phyloP scores from a whole-genome alignment of 2,113 vertebrate species.

The Malurus cyaneus region DNA sequence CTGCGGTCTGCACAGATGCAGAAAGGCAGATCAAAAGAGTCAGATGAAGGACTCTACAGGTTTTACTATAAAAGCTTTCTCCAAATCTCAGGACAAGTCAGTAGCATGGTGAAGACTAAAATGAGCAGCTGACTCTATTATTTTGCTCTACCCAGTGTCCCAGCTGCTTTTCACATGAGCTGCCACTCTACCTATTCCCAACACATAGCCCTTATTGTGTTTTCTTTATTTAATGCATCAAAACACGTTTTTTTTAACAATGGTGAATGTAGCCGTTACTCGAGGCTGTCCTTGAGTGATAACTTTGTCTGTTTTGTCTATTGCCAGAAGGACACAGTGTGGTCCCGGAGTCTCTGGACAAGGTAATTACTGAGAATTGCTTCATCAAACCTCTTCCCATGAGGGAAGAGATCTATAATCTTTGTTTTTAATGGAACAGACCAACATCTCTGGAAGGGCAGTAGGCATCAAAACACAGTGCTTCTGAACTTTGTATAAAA shows the following conservation, averaged over 20 bases:
- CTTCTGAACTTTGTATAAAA: constrained; percentile 1
- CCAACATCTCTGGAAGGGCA: background rate
- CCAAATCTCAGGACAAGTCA: background rate
- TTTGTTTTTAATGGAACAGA: constrained; percentile 49
- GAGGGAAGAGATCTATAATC: background rate
- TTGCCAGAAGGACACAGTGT: background rate
- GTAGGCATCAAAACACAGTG: constrained; percentile 5
- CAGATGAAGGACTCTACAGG: background rate
- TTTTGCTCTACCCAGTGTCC: background rate
- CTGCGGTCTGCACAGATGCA: background rate
- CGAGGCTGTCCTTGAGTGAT: constrained; percentile 31
- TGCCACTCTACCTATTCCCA: background rate
- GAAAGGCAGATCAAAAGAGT: background rate
- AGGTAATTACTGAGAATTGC: constrained; percentile 17
- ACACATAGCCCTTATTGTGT: background rate
- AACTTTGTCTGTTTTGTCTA: constrained; percentile 43
- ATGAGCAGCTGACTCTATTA: background rate
- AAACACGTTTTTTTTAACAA: background rate
- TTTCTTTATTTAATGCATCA: background rate
- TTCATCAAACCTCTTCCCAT: constrained; percentile 14
- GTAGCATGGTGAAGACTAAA: background rate
- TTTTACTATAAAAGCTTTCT: background rate
- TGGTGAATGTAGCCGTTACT: background rate
- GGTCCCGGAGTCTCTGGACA: background rate
- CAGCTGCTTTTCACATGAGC: background rate